Base-by-base conservation (phyloP, 2,113 vertebrate genomes). In the Oriolus oriolus region DNA sequence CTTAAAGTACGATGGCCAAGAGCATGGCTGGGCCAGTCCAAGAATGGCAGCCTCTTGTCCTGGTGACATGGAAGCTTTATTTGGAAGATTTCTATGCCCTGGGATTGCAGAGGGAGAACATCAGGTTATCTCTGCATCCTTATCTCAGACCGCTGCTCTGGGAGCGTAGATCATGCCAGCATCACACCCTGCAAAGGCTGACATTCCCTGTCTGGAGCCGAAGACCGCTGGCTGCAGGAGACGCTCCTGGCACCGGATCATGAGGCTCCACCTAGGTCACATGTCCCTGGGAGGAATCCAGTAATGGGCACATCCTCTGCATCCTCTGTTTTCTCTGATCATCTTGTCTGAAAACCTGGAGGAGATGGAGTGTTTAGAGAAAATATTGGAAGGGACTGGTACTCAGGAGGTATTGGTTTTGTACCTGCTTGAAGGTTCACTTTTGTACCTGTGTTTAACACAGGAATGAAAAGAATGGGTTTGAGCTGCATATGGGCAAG, bases 61-160 rank as follows among this genome's bases (percentile, higher is more conserved):
- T 81, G 52, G 30, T 84, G 83, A 89, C 73, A 79, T 47, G 56
- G 78, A 63, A 84, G 59, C 35, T 81, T 80, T 63, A 41, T 95
- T 54, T 87, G 85, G 66, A 71, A 93, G 68, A 68, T 54, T 81
- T 86, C 42, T 90, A 3, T 52, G 73, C 33, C 33, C 53, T 63
- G 64, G 39, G 56, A 92, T 42, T 56, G 61, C 16, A 75, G 44
- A 93, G 24, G 10, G 44, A 82, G 18, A 68, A 71, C 30, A 44
- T 18, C 59, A 93, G 35, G 13, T 90, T 80, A 37, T 59, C 12
- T 49, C 31, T 78, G 26, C 13, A 13, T 42, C n/a, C 12, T 75
- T 7, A 14, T 93, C 41, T 71, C 13, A 65, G 60, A 52, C 31
- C 20, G 53, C 22, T 39, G 41, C 45, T 82, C 81, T 82, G 77